Evolutionary conservation across 1,140 invertebrate species (phyloP).

Genomic region (Nasonia vitripennis): DNA sequence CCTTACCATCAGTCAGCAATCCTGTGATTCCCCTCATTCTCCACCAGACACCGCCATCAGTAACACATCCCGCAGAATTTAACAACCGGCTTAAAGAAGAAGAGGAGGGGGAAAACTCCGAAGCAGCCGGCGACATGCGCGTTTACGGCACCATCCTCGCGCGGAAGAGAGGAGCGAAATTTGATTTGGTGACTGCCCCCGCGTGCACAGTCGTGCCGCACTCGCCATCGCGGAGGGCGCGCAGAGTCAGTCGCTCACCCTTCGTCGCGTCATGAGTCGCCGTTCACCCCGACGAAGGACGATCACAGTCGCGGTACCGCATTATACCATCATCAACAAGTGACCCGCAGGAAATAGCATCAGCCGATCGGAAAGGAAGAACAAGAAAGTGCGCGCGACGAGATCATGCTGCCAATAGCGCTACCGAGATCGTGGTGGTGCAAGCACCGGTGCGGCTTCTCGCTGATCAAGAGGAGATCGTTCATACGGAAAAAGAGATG

Average conservation of each 20-base stretch:
- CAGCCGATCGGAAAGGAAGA: background rate
- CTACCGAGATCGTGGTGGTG: background rate
- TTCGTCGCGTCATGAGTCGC: background rate
- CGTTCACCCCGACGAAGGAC: too few species aligned
- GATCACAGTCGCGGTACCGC: too few species aligned
- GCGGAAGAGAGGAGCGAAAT: conserved; percentile 59
- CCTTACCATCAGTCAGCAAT: background rate
- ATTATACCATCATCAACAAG: background rate
- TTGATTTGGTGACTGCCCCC: conserved; percentile 58
- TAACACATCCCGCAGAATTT: background rate
- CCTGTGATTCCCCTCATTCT: background rate
- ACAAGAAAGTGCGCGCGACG: background rate
- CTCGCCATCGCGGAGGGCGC: conserved; percentile 60
- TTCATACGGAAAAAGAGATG: background rate
- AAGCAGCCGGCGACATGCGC: background rate
- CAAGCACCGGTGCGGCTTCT: background rate
- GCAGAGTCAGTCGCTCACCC: background rate
- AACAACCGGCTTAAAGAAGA: background rate
- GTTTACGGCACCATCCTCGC: background rate
- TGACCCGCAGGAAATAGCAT: background rate
- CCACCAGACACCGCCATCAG: background rate
- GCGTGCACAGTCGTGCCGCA: conserved; percentile 64
- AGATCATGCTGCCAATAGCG: background rate
- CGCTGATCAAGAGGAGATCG: background rate
- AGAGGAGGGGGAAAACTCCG: background rate